phyloP scores from a whole-genome alignment of 1,140 invertebrate genomes.

The Achatina immaculata region DNA sequence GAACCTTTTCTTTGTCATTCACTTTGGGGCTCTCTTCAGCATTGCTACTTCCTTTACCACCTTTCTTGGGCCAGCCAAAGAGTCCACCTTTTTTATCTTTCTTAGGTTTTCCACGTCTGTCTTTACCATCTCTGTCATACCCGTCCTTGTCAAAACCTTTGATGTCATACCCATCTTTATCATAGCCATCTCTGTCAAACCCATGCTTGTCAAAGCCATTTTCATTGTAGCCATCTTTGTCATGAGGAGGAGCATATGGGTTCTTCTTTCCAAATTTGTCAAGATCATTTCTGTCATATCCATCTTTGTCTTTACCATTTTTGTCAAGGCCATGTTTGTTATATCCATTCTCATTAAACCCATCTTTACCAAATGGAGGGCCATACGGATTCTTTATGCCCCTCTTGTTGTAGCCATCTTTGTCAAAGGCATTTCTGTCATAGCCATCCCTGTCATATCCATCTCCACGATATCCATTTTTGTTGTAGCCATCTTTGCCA shows the following conservation, averaged over 20 bases:
- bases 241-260: background rate
- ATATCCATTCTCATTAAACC: background rate
- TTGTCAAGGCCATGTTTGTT: slow-evolving; percentile 3
- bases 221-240: slow-evolving; percentile 3
- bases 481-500: background rate
- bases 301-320: background rate
- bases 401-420: background rate
- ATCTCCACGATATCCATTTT: background rate
- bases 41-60: background rate
- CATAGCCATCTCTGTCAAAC: background rate
- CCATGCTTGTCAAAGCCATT: too few species aligned
- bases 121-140: slow-evolving; percentile 27
- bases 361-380: slow-evolving; percentile 15
- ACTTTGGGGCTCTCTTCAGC: background rate
- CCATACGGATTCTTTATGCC: background rate
- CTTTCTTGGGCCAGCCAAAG: slow-evolving; percentile 35
- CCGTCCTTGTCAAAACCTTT: slow-evolving; percentile 1
- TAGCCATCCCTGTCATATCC: slow-evolving; percentile 25
- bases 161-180: background rate
- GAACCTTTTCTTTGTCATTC: slow-evolving; percentile 4
- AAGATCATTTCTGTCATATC: background rate
- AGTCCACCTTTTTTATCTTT: slow-evolving; percentile 34
- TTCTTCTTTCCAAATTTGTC: background rate
- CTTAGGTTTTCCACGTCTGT: slow-evolving; percentile 12
- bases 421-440: slow-evolving; percentile 30